Conservation (phyloP, 2,797 vertebrate species). For the Dromococcyx pavoninus region DNA sequence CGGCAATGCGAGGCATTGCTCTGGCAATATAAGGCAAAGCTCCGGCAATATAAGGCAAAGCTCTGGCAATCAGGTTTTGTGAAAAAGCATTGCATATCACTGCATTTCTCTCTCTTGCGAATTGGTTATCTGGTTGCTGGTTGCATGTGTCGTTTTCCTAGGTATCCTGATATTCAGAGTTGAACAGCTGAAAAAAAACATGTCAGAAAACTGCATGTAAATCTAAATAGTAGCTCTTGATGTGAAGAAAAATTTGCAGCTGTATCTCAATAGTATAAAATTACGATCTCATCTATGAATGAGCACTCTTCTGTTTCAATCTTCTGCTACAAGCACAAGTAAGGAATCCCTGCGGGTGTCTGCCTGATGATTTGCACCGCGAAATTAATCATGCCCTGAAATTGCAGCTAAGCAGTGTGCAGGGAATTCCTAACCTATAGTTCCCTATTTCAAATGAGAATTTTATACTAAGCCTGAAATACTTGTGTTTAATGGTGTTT, state of each 20-base stretch:
- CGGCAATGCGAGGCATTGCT: not conserved
- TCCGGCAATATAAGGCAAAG: not conserved
- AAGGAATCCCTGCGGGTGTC: slow-evolving; percentile 12
- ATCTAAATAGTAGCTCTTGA: not conserved
- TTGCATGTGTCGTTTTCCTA: not conserved
- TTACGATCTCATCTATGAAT: not conserved
- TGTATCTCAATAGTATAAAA: not conserved
- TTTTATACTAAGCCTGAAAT: slow-evolving; percentile 24
- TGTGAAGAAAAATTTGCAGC: not conserved
- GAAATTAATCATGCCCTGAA: slow-evolving; percentile 61
- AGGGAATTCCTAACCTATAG: slow-evolving; percentile 60
- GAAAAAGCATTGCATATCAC: not conserved
- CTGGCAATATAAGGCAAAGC: not conserved
- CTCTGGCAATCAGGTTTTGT: not conserved
- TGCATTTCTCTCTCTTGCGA: not conserved
- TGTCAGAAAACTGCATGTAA: not conserved
- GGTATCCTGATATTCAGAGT: not conserved
- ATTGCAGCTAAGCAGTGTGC: slow-evolving; percentile 45
- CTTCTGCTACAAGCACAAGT: not conserved
- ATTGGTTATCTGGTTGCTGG: not conserved
- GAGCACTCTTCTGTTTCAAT: slow-evolving; percentile 1
- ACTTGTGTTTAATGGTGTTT: slow-evolving; percentile 19
- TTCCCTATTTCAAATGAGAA: slow-evolving; percentile 25
- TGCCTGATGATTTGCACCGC: slow-evolving; percentile 20
- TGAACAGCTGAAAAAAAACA: not conserved